Percentiles rank a stretch among this genome's conserved stretches.
Evolutionary conservation across 2,888 invertebrate genomes (phyloP).

Genomic region (Leptinotarsa juncta): DNA sequence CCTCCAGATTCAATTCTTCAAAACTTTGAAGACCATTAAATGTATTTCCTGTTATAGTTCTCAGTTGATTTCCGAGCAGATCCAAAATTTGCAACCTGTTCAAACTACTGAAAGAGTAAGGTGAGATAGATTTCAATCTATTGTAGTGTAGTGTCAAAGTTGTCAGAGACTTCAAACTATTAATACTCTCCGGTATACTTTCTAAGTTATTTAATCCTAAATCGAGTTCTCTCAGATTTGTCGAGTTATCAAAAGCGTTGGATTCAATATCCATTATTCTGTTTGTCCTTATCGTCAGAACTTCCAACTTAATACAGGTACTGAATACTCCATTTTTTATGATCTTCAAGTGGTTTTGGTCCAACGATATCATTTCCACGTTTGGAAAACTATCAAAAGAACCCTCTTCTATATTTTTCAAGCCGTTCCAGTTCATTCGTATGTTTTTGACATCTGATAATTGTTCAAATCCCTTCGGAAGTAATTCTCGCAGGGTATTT

Average conservation of each 20-base stretch:
- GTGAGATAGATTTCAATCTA: neutral
- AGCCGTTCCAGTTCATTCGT: neutral
- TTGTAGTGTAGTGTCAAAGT: neutral
- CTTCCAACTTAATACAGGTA: neutral
- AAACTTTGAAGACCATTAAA: neutral
- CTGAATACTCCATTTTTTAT: neutral
- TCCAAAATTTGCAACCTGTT: neutral
- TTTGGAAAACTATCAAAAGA: neutral
- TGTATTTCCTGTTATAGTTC: neutral
- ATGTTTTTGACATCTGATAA: neutral
- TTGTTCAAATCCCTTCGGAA: neutral
- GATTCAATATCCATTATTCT: neutral
- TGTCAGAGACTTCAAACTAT: neutral
- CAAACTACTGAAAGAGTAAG: neutral
- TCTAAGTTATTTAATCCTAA: neutral
- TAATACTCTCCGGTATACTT: neutral
- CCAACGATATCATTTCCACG: neutral
- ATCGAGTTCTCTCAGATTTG: neutral
- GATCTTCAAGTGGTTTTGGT: neutral
- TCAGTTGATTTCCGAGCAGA: neutral
- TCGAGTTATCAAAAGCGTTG: neutral
- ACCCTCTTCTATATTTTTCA: neutral
- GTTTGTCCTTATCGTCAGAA: neutral
- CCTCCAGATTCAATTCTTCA: neutral
- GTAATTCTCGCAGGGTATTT: neutral